Conservation (phyloP, 2,888 invertebrate genomes). For the Phyllotreta cruciferae region DNA sequence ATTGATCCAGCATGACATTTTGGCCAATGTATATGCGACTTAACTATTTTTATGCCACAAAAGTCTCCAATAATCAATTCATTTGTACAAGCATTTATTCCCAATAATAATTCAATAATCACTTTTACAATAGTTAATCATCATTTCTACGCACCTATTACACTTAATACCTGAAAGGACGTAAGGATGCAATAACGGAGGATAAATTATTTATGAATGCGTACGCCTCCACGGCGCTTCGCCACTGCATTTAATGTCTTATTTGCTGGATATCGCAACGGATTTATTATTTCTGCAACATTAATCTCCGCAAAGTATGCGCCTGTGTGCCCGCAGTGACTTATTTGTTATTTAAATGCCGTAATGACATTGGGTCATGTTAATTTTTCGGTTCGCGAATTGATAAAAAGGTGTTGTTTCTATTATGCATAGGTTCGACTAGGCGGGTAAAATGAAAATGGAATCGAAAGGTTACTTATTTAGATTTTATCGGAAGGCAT, state of each 20-base stretch:
- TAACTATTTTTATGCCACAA: too few relatives aligned
- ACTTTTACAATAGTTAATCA: too few relatives aligned
- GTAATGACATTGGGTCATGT: constrained; percentile 2
- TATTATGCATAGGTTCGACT: not conserved
- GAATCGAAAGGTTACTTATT: not conserved
- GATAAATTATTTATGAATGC: too few relatives aligned
- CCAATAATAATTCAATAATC: too few relatives aligned
- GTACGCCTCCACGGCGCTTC: not conserved
- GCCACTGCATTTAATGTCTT: constrained; percentile 8
- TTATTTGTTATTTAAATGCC: constrained; percentile 3
- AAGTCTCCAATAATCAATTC: too few relatives aligned
- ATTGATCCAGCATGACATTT: too few relatives aligned
- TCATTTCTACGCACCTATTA: too few relatives aligned
- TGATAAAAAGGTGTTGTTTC: constrained; percentile 11
- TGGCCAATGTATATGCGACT: too few relatives aligned
- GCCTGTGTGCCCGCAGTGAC: constrained; percentile 2
- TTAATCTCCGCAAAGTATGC: constrained; percentile 3
- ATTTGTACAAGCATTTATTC: too few relatives aligned
- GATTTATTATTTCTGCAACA: constrained; percentile 11
- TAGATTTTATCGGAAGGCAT: constrained; percentile 1
- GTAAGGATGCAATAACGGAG: too few relatives aligned
- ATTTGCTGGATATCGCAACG: constrained; percentile 2
- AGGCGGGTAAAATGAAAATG: constrained; percentile 10
- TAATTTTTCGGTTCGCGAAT: constrained; percentile 6
- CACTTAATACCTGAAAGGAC: too few relatives aligned